These are phyloP conservation scores for Stenotaenia linearis DNA, from an alignment of 2,888 invertebrate species.

Conservation along the genomic window DNA sequence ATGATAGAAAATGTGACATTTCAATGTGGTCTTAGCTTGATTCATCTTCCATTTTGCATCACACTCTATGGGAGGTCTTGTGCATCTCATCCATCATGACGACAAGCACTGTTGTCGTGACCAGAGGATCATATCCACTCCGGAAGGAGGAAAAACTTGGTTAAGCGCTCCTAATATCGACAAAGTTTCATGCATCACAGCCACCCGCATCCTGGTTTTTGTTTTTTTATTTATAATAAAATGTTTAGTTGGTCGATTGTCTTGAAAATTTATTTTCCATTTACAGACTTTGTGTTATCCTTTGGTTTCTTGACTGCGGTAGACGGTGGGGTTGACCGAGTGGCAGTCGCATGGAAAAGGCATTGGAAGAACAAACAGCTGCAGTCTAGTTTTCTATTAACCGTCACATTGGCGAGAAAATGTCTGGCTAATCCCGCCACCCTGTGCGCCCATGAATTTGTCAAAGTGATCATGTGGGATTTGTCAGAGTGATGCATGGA, in stretches of 20 bases:
- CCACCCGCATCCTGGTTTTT: too few species aligned
- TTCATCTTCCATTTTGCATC: background rate
- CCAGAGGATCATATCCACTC: background rate
- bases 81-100: background rate
- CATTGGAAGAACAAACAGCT: conserved; percentile 5
- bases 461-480: conserved; percentile 26
- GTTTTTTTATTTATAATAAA: too few species aligned
- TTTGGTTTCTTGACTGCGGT: too few species aligned
- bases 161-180: too few species aligned
- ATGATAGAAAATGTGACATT: background rate
- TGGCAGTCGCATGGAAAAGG: background rate
- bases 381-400: conserved; percentile 22
- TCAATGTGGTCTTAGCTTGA: background rate
- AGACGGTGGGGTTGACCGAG: too few species aligned
- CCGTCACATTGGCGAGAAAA: background rate
- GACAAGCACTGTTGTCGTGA: conserved; percentile 19
- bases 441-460: conserved; percentile 19
- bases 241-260: too few species aligned
- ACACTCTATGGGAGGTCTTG: background rate
- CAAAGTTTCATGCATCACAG: too few species aligned
- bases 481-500: conserved; percentile 26
- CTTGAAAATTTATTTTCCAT: too few species aligned
- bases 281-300: too few species aligned
- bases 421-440: conserved; percentile 21
- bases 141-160: background rate